Evolutionary conservation across 23 tunicate species (phyloP), one percentile per base, ranked within the genome.

Genomic region (Styela clava): DNA sequence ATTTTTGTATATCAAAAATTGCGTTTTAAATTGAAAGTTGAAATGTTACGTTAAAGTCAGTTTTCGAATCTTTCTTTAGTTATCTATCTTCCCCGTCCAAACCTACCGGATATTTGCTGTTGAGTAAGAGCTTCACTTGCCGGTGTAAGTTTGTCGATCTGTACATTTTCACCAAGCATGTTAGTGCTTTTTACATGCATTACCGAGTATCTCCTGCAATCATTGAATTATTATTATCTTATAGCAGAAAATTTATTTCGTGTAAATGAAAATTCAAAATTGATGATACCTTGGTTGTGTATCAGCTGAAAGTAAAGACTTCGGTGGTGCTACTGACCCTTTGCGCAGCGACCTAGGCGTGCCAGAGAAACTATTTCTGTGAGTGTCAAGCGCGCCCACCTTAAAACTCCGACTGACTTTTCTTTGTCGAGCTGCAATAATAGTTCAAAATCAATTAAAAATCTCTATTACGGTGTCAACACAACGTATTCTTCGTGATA

Each of bases 41-140:
- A n/a, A n/a, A n/a, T n/a, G n/a, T n/a, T n/a, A n/a, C n/a, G n/a
- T n/a, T n/a, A n/a, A n/a, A n/a, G n/a, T n/a, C n/a, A n/a, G n/a
- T n/a, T n/a, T n/a, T n/a, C n/a, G n/a, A n/a, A n/a, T n/a, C n/a
- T n/a, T n/a, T n/a, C n/a, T n/a, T n/a, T n/a, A n/a, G n/a, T n/a
- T n/a, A n/a, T n/a, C n/a, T n/a, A n/a, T n/a, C n/a, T n/a, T n/a
- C n/a, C n/a, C n/a, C n/a, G n/a, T n/a, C n/a, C n/a, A n/a, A n/a
- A n/a, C 56, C 37, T 69, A 84, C 87, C 87, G 28, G 24, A 18
- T 34, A 84, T 62, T 33, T 84, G 87, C 35, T 84, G 87, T 20
- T 76, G 51, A n/a, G 87, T 84, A 3, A 84, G 78, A 16, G 82
- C 68, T 44, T 84, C 87, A 28, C 64, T 77, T 2, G 87, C 87